phyloP scores from a whole-genome alignment of 2,797 vertebrate genomes.

The Rhynchonycteris naso region DNA sequence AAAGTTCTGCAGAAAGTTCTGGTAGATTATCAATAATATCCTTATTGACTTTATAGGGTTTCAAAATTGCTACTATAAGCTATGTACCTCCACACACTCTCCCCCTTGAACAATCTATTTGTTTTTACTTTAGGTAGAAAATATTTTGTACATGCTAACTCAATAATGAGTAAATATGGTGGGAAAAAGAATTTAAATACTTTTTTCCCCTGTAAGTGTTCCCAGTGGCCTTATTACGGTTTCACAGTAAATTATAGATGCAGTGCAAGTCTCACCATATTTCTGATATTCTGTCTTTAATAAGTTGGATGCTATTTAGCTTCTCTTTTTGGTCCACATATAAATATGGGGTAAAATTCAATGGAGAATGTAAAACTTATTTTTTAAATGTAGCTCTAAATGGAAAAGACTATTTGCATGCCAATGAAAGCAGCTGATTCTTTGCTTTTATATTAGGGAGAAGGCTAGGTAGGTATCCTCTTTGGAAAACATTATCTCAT shows the following conservation, averaged over 20 bases:
- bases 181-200: not conserved
- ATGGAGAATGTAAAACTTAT: not conserved
- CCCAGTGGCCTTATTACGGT: not conserved
- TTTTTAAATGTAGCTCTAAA: not conserved
- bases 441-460: not conserved
- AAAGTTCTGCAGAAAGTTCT: slow-evolving; percentile 3
- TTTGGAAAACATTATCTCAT: not conserved
- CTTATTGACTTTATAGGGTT: not conserved
- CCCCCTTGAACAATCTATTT: not conserved
- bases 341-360: not conserved
- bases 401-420: not conserved
- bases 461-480: not conserved
- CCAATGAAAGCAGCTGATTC: not conserved
- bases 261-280: not conserved
- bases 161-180: not conserved
- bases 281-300: not conserved
- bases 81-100: not conserved
- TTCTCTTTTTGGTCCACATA: not conserved
- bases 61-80: not conserved
- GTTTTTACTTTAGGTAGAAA: not conserved
- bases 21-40: not conserved
- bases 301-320: not conserved
- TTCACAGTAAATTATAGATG: not conserved
- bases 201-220: not conserved
- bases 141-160: not conserved